These are phyloP conservation scores for Drosophila tani DNA, from an alignment of 1,140 invertebrate genomes.

Conservation along the genomic window DNA sequence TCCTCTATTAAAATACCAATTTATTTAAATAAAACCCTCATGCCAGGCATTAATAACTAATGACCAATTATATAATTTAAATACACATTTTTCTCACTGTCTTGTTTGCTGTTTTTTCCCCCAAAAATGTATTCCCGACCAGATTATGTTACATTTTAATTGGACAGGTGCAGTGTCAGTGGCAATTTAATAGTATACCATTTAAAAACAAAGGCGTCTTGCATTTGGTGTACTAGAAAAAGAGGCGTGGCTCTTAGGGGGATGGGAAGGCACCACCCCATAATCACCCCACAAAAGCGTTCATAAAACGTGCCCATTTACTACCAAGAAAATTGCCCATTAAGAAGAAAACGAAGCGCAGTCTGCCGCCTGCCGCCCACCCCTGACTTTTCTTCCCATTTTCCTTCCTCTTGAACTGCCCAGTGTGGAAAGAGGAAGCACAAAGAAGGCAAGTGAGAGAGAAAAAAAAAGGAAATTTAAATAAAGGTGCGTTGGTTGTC, in stretches of 20 bases:
- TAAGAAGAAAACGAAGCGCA: conserved; percentile 73
- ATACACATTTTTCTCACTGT: conserved; percentile 11
- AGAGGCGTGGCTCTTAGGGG: conserved; percentile 17
- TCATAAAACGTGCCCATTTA: conserved; percentile 84
- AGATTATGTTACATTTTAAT: conserved; percentile 41
- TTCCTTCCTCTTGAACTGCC: conserved; percentile 28
- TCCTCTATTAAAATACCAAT: neutral
- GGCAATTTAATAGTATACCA: conserved; percentile 62
- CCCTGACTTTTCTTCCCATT: neutral
- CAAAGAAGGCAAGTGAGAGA: neutral
- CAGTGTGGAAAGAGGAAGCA: conserved; percentile 21
- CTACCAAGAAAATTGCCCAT: conserved; percentile 84
- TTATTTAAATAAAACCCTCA: no score
- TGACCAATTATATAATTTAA: conserved; percentile 10
- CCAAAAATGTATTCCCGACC: conserved; percentile 25
- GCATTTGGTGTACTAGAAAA: conserved; percentile 13
- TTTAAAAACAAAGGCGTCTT: conserved; percentile 45
- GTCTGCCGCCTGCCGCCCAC: conserved; percentile 9
- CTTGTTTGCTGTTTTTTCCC: conserved; percentile 7
- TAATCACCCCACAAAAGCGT: conserved; percentile 85
- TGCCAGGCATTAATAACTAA: neutral
- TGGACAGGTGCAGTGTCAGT: conserved; percentile 64
- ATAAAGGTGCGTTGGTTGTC: conserved; percentile 78
- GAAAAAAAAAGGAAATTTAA: conserved; percentile 65
- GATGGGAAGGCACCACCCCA: conserved; percentile 35